These are phyloP conservation scores for Portevinia maculata DNA, from an alignment of 2,888 invertebrate species.

Conservation along the genomic window DNA sequence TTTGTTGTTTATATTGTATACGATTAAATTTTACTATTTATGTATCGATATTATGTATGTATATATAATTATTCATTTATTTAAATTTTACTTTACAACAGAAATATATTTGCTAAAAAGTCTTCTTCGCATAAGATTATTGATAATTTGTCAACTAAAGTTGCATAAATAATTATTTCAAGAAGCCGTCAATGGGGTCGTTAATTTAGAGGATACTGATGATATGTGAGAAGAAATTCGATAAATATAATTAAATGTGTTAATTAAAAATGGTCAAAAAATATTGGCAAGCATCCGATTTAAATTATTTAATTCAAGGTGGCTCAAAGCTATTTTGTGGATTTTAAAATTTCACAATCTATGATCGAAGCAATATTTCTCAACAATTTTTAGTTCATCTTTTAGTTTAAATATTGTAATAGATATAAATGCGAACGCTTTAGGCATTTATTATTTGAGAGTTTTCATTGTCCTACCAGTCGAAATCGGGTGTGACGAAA, in stretches of 20 bases:
- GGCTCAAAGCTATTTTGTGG: too few species aligned
- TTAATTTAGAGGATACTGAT: not conserved
- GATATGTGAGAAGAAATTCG: conserved; percentile 11
- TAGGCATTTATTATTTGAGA: too few species aligned
- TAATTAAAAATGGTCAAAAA: not conserved
- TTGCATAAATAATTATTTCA: not conserved
- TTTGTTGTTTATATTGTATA: conserved; percentile 7
- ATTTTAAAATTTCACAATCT: too few species aligned
- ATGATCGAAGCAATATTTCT: too few species aligned
- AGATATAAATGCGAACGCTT: too few species aligned
- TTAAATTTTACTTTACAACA: conserved; percentile 55
- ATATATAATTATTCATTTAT: conserved; percentile 25
- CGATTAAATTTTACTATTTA: conserved; percentile 30
- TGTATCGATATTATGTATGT: conserved; percentile 26
- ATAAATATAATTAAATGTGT: not conserved
- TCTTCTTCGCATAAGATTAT: conserved; percentile 64
- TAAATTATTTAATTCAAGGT: too few species aligned
- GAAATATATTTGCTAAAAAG: conserved; percentile 65
- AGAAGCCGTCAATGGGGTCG: conserved; percentile 13
- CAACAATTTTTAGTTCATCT: too few species aligned
- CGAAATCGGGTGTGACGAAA: too few species aligned
- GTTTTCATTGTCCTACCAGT: too few species aligned
- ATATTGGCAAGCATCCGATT: too few species aligned
- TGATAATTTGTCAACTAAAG: conserved; percentile 33
- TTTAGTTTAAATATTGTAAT: too few species aligned